phyloP scores from a whole-genome alignment of 92 coral and sea anemone species.

The Epizoanthus rinbou region DNA sequence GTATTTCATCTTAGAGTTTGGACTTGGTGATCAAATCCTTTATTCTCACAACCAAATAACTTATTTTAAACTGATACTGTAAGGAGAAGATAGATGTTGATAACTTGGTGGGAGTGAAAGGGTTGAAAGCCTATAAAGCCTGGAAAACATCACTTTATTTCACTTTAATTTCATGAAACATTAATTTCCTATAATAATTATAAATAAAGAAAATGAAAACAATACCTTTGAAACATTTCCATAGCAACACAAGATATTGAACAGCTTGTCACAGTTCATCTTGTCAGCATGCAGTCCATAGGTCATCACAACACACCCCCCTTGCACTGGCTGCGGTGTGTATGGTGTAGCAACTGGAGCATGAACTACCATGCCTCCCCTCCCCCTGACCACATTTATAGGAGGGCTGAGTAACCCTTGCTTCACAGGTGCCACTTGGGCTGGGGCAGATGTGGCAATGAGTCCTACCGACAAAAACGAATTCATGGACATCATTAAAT shows the following conservation, averaged over 20 bases:
- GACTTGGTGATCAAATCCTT: too few relatives aligned
- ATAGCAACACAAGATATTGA: conserved; percentile 94
- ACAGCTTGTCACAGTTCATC: conserved; percentile 91
- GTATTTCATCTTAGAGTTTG: too few relatives aligned
- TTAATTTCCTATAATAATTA: background rate
- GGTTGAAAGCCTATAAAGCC: too few relatives aligned
- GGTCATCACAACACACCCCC: conserved; percentile 91
- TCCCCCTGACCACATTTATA: conserved; percentile 36
- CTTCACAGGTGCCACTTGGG: conserved; percentile 46
- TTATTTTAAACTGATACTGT: too few relatives aligned
- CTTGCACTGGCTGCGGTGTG: conserved; percentile 66
- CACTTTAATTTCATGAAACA: background rate
- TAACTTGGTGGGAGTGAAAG: too few relatives aligned
- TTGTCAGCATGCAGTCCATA: conserved; percentile 88
- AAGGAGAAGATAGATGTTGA: too few relatives aligned
- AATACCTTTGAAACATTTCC: conserved; percentile 91
- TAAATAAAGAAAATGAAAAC: background rate
- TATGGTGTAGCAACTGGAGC: conserved; percentile 53
- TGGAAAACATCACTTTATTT: too few relatives aligned
- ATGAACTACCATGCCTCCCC: conserved; percentile 60
- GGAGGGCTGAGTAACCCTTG: conserved; percentile 97
- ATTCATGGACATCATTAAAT: background rate
- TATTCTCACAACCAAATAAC: too few relatives aligned
- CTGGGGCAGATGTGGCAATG: conserved; percentile 4
- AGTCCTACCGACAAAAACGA: background rate